Evolutionary conservation across 1,140 invertebrate genomes (phyloP).

Genomic region (Drosophila truncata): DNA sequence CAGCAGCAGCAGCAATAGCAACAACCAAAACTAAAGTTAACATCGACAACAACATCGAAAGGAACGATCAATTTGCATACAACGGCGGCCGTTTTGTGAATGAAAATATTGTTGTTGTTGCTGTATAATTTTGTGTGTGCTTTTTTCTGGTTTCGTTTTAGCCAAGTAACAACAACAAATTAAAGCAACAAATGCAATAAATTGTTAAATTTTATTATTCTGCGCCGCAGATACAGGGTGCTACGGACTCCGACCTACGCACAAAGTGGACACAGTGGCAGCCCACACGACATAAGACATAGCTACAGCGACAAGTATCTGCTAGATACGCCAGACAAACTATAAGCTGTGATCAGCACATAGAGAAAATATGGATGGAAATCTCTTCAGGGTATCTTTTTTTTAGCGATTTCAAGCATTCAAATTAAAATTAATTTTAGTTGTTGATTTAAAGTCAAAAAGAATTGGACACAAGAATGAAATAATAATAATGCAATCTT

Average conservation of each 20-base stretch:
- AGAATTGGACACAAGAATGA: neutral
- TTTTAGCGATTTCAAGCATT: too few species aligned
- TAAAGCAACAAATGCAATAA: conserved; percentile 81
- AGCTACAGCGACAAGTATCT: conserved; percentile 63
- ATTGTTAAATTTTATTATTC: conserved; percentile 83
- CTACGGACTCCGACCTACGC: conserved; percentile 65
- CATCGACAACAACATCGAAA: conserved; percentile 41
- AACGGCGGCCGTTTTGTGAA: conserved; percentile 80
- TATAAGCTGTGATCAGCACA: conserved; percentile 25
- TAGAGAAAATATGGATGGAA: neutral
- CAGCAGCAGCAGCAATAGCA: neutral
- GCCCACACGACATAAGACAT: conserved; percentile 34
- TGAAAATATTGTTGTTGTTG: conserved; percentile 57
- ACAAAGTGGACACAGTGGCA: conserved; percentile 57
- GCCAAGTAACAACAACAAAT: conserved; percentile 73
- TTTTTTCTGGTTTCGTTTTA: conserved; percentile 49
- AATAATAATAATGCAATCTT: neutral
- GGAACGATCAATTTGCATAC: conserved; percentile 77
- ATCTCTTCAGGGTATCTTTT: neutral
- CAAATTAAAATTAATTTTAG: neutral
- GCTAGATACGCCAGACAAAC: conserved; percentile 67
- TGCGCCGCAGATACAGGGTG: conserved; percentile 63
- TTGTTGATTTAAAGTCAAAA: neutral
- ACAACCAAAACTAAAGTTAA: conserved; percentile 55
- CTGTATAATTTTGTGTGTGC: conserved; percentile 5